Conservation (phyloP, 2,797 vertebrate genomes). For the Falco cherrug region DNA sequence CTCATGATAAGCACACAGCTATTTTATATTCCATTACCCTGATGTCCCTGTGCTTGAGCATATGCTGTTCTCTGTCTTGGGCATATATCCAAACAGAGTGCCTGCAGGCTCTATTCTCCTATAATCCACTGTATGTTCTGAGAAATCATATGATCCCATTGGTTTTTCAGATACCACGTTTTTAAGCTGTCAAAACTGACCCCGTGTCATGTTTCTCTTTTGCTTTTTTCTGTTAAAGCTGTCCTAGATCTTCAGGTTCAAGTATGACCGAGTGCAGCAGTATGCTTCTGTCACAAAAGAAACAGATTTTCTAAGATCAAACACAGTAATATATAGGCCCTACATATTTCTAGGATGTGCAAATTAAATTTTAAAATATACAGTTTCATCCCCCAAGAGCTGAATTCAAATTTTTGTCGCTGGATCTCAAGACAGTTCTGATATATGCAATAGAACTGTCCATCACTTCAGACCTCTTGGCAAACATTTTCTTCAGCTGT, state of each 20-base stretch:
- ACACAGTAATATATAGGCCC: not conserved
- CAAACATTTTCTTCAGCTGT: not conserved
- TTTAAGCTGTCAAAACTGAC: slow-evolving; percentile 42
- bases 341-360: not conserved
- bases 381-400: not conserved
- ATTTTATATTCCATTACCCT: slow-evolving; percentile 66
- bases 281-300: slow-evolving; percentile 19
- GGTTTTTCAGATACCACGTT: slow-evolving; percentile 17
- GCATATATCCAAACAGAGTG: slow-evolving; percentile 49
- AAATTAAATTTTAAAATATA: not conserved
- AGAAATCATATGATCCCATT: slow-evolving; percentile 38
- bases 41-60: slow-evolving; percentile 51
- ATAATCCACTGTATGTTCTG: slow-evolving; percentile 45
- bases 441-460: not conserved
- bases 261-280: slow-evolving; percentile 8
- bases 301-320: not conserved
- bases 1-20: slow-evolving; percentile 39
- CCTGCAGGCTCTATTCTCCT: slow-evolving; percentile 55
- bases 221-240: not conserved
- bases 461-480: not conserved
- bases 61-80: slow-evolving; percentile 66
- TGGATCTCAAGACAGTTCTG: not conserved
- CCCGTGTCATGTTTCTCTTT: not conserved
- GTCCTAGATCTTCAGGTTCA: slow-evolving; percentile 40
- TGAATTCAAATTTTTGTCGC: not conserved